These are phyloP conservation scores for Brachionichthys hirsutus DNA, from an alignment of 2,113 vertebrate species.

Conservation along the genomic window DNA sequence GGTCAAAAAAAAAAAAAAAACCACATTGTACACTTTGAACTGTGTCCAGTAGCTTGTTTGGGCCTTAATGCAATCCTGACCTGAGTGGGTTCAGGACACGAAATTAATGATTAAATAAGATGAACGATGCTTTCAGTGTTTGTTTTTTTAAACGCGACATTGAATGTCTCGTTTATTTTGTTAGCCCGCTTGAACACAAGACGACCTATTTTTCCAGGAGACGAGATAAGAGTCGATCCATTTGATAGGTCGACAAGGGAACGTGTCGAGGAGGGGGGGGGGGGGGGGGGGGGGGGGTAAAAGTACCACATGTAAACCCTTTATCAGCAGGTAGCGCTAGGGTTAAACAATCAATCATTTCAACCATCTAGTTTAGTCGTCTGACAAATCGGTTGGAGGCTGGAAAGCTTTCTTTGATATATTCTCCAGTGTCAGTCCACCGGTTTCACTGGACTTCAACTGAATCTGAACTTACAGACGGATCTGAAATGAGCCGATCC, in stretches of 20 bases:
- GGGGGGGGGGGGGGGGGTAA: background rate
- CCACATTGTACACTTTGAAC: constrained; percentile 30
- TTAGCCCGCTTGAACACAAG: background rate
- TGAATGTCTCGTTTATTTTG: background rate
- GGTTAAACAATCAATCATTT: constrained; percentile 15
- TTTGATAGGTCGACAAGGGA: constrained; percentile 19
- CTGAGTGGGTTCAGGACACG: constrained; percentile 1
- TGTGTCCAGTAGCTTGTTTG: background rate
- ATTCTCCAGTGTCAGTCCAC: background rate
- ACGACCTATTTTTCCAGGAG: constrained; percentile 3
- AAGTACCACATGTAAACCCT: constrained; percentile 24
- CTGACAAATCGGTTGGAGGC: background rate
- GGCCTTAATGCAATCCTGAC: too few species aligned
- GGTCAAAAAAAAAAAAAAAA: constrained; percentile 2
- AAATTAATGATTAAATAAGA: background rate
- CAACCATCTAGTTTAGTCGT: constrained; percentile 3
- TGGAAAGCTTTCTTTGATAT: background rate
- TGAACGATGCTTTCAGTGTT: background rate
- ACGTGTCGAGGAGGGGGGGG: constrained; percentile 8
- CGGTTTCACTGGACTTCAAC: constrained; percentile 30
- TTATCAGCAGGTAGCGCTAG: constrained; percentile 38
- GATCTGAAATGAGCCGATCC: constrained; percentile 72
- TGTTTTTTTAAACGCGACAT: background rate
- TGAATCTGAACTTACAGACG: constrained; percentile 61
- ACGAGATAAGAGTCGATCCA: constrained; percentile 17